Base-by-base conservation (phyloP, 2,888 invertebrate species). In the Cyrtodaria siliqua region DNA sequence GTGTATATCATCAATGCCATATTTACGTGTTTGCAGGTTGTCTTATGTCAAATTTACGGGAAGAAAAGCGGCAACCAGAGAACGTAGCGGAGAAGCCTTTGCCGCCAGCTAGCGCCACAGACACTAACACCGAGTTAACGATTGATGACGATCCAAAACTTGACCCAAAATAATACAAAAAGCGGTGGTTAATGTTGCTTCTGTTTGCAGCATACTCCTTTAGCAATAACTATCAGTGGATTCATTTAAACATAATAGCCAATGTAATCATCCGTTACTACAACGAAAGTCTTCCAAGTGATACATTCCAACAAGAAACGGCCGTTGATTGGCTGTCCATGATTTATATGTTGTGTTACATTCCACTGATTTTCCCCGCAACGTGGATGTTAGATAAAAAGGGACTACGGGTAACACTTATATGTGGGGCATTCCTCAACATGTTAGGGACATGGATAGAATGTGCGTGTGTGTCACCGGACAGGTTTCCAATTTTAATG, bases 311-410 rank as follows among this genome's bases (percentile, higher is more conserved):
- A 76, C 83, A 87, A 61, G 87, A 87, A 62, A 81, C 90, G 83
- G 95, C 95, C 89, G 97, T 99, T 64, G 97, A 99, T 93, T 98
- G 98, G 98, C 97, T 99, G 24, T 98, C 98, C 49, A 97, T 99
- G 97, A 95, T 99, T 89, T 99, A 96, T 94, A 99, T 99, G 99
- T 95, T 98, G 83, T 95, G 96, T 2, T 99, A 99, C 93, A 98
- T 99, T 89, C 97, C 99, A 8, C 95, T 99, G 86, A 98, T 99
- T 89, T 97, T 99, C 91, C 99, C 99, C 1, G 99, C 97, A 26
- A 98, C 98, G 92, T 99, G 97, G 96, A 95, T 99, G 70, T 94
- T 99, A 87, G 98, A 99, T 93, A 97, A 96, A 94, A 96, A 96
- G 94, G 99, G 93, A 9, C 83, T 93, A 0, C 80, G 92, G 18